Evolutionary conservation across 2,888 invertebrate genomes (phyloP).

Genomic region (Leptura quadrifasciata): DNA sequence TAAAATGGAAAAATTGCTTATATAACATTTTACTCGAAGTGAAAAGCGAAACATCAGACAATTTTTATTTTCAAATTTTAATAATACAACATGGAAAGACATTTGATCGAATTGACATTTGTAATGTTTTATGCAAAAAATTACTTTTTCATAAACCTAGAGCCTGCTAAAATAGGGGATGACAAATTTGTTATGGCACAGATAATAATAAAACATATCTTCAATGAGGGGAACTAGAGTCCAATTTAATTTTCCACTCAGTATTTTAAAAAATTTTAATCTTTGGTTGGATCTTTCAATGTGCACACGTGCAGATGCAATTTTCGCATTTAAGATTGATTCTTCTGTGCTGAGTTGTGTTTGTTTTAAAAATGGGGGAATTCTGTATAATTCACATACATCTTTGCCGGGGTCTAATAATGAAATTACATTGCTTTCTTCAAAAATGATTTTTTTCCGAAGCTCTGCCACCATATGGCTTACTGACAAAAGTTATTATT

Average conservation of each 20-base stretch:
- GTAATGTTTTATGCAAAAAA: too few species aligned
- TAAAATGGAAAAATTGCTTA: too few species aligned
- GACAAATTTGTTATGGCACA: conserved; percentile 21
- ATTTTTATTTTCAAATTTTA: too few species aligned
- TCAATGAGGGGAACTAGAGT: not conserved
- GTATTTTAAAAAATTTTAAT: conserved; percentile 44
- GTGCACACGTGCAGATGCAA: conserved; percentile 23
- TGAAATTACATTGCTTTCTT: conserved; percentile 16
- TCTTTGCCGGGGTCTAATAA: too few species aligned
- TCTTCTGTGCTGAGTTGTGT: conserved; percentile 20
- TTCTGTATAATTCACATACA: not conserved
- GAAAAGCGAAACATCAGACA: too few species aligned
- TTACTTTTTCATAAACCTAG: not conserved
- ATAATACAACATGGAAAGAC: too few species aligned
- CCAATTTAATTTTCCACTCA: conserved; percentile 24
- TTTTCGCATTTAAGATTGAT: conserved; percentile 32
- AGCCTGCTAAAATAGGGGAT: conserved; percentile 1
- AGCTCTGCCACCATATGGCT: conserved; percentile 34
- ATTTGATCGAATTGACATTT: too few species aligned
- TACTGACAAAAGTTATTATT: conserved; percentile 36
- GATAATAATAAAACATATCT: conserved; percentile 9
- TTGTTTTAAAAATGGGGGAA: too few species aligned
- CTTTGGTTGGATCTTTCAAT: conserved; percentile 39
- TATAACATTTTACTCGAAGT: too few species aligned
- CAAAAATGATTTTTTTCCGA: too few species aligned